phyloP scores from a whole-genome alignment of 23 tunicate genomes.

The Halocynthia roretzi region DNA sequence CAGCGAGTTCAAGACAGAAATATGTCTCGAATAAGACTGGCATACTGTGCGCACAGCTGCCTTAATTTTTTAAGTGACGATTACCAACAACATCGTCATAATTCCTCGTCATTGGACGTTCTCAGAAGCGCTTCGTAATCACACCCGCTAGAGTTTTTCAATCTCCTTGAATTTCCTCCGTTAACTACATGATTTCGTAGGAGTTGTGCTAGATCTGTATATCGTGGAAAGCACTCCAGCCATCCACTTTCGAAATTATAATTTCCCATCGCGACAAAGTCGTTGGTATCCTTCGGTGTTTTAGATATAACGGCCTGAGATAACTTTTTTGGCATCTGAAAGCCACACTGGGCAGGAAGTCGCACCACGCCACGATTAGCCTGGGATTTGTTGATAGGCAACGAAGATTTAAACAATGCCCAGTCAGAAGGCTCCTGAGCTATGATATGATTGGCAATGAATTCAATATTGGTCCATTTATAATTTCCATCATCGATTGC shows the following conservation, averaged over 20 bases:
- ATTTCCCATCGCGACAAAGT: neutral
- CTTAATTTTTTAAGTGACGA: too few relatives aligned
- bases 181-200: too few relatives aligned
- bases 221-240: conserved; percentile 5
- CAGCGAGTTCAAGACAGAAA: too few relatives aligned
- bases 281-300: neutral
- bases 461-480: conserved; percentile 1
- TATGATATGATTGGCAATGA: neutral
- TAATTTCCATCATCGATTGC: neutral
- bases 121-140: too few relatives aligned
- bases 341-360: neutral
- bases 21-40: too few relatives aligned
- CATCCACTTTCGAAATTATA: conserved; percentile 11
- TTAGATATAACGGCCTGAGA: neutral
- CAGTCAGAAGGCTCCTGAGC: neutral
- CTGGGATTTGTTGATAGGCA: neutral
- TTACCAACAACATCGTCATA: too few relatives aligned
- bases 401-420: neutral
- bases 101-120: too few relatives aligned
- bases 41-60: too few relatives aligned
- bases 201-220: neutral
- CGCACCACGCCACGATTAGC: neutral
- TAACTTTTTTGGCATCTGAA: neutral
- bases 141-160: too few relatives aligned
- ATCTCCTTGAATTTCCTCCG: too few relatives aligned